Base-by-base conservation (phyloP, 2,113 vertebrate species). In the Myxocyprinus asiaticus region DNA sequence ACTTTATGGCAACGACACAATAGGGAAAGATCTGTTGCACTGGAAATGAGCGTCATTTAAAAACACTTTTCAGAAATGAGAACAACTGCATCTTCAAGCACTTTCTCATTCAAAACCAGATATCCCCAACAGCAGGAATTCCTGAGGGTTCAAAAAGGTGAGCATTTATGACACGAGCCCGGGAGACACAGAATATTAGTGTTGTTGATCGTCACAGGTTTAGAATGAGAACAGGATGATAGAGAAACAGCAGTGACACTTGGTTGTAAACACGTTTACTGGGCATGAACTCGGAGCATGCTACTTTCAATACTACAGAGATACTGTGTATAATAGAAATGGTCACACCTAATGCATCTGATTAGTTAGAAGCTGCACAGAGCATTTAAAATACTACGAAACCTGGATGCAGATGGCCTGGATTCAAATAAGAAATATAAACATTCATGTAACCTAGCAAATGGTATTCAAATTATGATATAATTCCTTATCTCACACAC, bases 191-290 rank as follows among this genome's bases (percentile, higher is more conserved):
- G 22, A 48, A 59, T 50, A 87, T 81, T 76, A 63, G 64, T 63
- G 87, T 84, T 89, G 83, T 87, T 82, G 82, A 33, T 33, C 22
- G 83, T 84, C 82, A 86, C 85, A 78, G 78, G 75, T 70, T 65
- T 67, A 66, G 79, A 82, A 85, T 76, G 81, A 83, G 81, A 69
- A 62, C 68, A 65, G 81, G 75, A 85, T 74, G 83, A 78, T 83
- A 71, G 85, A 83, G 83, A 78, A 79, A 88, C 14, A 59, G 9
- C 83, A 14, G 74, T 88, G 88, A 91, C 89, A 90, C 85, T 85
- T 85, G 85, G 87, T 87, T 90, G 89, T 91, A 91, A 90, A 91
- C 90, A 90, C 86, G 67, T 61, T 75, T 74, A 70, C 84, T 77
- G 80, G 80, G 82, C 76, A 82, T 50, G 62, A 78, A 79, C 77